Evolutionary conservation across 64 coral and sea anemone genomes (phyloP).

Genomic region (Cladopsammia gracilis): DNA sequence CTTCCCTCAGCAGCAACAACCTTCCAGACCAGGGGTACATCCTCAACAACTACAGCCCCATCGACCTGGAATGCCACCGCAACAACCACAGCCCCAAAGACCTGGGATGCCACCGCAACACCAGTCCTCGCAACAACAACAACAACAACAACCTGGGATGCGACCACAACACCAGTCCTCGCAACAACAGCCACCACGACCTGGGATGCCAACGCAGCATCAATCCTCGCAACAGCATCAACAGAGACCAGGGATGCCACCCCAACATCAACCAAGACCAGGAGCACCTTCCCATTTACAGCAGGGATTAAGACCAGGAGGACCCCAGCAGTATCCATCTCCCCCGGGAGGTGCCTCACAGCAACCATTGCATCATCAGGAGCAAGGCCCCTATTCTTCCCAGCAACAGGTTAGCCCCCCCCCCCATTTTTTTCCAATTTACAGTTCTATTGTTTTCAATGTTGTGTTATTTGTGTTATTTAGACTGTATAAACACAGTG

Average conservation of each 20-base stretch:
- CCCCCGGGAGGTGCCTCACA: neutral
- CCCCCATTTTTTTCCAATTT: neutral
- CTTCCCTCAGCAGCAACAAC: constrained; percentile 23
- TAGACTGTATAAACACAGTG: too few relatives aligned
- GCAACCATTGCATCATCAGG: neutral
- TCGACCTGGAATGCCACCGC: neutral
- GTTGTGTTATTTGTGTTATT: too few relatives aligned
- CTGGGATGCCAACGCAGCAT: neutral
- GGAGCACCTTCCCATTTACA: constrained; percentile 19
- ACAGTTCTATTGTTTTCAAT: neutral
- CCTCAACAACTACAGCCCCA: constrained; percentile 26
- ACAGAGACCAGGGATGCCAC: constrained; percentile 47
- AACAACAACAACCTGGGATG: neutral
- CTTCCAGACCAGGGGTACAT: neutral
- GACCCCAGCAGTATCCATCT: constrained; percentile 4
- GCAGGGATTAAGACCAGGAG: neutral
- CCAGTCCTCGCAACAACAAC: constrained; percentile 2
- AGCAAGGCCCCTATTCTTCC: neutral
- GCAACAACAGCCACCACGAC: neutral
- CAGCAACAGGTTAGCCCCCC: constrained; percentile 46
- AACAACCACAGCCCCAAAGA: constrained; percentile 1
- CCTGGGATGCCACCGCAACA: neutral
- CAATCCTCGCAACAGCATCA: constrained; percentile 2
- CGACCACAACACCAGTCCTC: neutral
- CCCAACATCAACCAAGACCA: constrained; percentile 42